Percentiles rank a stretch among this genome's conserved stretches.
Conservation (phyloP, 1,140 invertebrate species). For the Lysiphlebus fabarum region DNA sequence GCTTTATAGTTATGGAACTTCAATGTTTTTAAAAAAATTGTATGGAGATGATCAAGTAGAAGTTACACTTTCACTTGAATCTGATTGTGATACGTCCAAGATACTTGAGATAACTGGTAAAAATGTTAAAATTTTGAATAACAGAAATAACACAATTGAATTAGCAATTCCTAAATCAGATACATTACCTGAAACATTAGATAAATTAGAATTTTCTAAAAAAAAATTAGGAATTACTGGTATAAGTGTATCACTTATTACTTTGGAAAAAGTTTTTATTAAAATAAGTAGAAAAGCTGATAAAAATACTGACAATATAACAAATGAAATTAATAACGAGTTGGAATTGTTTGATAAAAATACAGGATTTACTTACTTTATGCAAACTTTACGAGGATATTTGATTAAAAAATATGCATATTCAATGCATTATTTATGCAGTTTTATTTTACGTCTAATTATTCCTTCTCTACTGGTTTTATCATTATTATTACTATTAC, state of each 20-base stretch:
- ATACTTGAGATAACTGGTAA: conserved; percentile 35
- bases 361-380: conserved; percentile 31
- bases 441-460: conserved; percentile 34
- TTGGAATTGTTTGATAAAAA: conserved; percentile 34
- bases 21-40: conserved; percentile 82
- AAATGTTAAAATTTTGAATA: conserved; percentile 35
- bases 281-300: conserved; percentile 49
- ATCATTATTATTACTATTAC: conserved; percentile 41
- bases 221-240: conserved; percentile 65
- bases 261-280: conserved; percentile 83
- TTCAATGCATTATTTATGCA: conserved; percentile 37
- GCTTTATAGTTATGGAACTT: conserved; percentile 77
- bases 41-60: conserved; percentile 65
- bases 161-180: conserved; percentile 53
- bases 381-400: conserved; percentile 39
- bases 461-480: conserved; percentile 40
- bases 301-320: too few species aligned
- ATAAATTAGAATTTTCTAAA: conserved; percentile 62
- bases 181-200: conserved; percentile 62
- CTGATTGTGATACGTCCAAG: conserved; percentile 38
- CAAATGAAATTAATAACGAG: too few species aligned
- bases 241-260: conserved; percentile 76
- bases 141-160: conserved; percentile 43
- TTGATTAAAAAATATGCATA: conserved; percentile 43
- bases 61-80: conserved; percentile 46